phyloP scores from a whole-genome alignment of 1,140 invertebrate genomes.

The Sitobion miscanthi region DNA sequence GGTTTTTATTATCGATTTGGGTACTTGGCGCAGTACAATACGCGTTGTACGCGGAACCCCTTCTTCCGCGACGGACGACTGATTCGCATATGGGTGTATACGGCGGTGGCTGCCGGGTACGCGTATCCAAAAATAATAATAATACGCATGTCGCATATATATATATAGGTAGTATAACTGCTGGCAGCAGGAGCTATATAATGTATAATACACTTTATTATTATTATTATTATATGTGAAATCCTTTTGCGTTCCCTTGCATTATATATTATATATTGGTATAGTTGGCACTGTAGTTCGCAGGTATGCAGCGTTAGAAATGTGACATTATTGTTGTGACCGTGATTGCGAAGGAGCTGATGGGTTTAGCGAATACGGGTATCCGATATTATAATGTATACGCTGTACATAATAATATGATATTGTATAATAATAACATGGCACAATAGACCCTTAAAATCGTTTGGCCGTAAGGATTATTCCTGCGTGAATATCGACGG shows the following conservation, averaged over 20 bases:
- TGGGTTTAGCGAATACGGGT: not conserved
- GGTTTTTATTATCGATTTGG: not conserved
- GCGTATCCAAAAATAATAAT: not conserved
- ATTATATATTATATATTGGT: not conserved
- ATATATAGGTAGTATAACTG: not conserved
- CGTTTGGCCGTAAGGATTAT: not conserved
- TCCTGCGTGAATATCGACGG: slow-evolving; percentile 31
- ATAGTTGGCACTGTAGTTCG: not conserved
- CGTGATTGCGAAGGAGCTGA: slow-evolving; percentile 31
- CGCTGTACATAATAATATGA: not conserved
- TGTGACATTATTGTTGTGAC: slow-evolving; percentile 38
- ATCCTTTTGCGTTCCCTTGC: not conserved
- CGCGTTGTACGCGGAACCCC: not conserved
- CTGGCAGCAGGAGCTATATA: not conserved
- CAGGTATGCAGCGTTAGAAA: not conserved
- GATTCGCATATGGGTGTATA: too few species aligned
- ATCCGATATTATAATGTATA: not conserved
- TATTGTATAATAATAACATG: not conserved
- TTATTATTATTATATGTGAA: not conserved
- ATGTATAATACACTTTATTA: not conserved
- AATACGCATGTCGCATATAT: not conserved
- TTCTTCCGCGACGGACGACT: not conserved
- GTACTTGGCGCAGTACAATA: not conserved
- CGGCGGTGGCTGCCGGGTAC: not conserved
- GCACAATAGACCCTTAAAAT: slow-evolving; percentile 12